phyloP scores from a whole-genome alignment of 2,797 vertebrate genomes.

The Okamejei kenojei region DNA sequence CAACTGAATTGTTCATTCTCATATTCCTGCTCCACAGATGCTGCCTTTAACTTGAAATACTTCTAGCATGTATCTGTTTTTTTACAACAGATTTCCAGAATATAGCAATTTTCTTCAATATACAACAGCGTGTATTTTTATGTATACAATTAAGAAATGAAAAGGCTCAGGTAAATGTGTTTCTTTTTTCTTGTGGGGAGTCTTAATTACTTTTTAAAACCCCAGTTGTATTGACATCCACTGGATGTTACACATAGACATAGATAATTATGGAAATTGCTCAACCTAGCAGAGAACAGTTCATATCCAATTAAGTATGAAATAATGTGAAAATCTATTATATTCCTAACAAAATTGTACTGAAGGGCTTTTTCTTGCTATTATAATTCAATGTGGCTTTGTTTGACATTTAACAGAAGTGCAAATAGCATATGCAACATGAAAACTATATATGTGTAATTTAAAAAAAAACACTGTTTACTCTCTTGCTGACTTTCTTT shows the following conservation, averaged over 20 bases:
- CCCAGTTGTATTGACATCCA: not conserved
- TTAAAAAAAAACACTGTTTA: not conserved
- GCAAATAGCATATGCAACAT: slow-evolving; percentile 10
- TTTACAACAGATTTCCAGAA: too few relatives aligned
- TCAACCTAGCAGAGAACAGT: slow-evolving; percentile 6
- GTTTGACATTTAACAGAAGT: slow-evolving; percentile 9
- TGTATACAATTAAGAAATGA: not conserved
- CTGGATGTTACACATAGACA: slow-evolving; percentile 7
- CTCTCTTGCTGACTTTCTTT: not conserved
- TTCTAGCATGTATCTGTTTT: too few relatives aligned
- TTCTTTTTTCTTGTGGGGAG: not conserved
- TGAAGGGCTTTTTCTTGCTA: not conserved
- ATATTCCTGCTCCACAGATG: too few relatives aligned
- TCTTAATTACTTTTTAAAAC: slow-evolving; percentile 22
- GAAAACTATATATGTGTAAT: not conserved
- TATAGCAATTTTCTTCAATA: too few relatives aligned
- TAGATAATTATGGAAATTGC: slow-evolving; percentile 34
- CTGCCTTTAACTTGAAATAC: too few relatives aligned
- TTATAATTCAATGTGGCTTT: slow-evolving; percentile 25
- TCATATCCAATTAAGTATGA: slow-evolving; percentile 29
- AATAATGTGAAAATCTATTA: slow-evolving; percentile 25
- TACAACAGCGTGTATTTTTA: not conserved
- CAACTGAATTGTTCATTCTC: too few relatives aligned
- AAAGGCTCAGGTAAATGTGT: not conserved
- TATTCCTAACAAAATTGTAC: not conserved